Evolutionary conservation across 2,888 invertebrate species (phyloP).

Genomic region (Augiades crinisus): DNA sequence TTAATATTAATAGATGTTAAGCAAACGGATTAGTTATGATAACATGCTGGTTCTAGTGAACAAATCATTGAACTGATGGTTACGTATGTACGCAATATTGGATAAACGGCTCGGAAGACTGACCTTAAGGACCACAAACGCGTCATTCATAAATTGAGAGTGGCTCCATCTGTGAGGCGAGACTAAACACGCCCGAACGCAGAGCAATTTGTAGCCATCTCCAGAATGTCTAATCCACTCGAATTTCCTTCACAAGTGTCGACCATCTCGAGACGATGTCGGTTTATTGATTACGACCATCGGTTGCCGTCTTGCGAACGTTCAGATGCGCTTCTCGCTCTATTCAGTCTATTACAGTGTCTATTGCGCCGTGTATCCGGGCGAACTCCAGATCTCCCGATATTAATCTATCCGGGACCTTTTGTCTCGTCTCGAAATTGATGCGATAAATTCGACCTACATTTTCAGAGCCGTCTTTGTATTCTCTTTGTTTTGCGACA

Average conservation of each 20-base stretch:
- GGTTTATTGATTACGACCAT: slow-evolving; percentile 16
- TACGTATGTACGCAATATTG: neutral
- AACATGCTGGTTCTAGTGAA: no score
- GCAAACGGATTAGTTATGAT: no score
- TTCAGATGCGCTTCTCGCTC: neutral
- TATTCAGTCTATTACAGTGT: neutral
- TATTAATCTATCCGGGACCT: slow-evolving; percentile 18
- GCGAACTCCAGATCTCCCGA: slow-evolving; percentile 10
- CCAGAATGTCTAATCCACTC: slow-evolving; percentile 2
- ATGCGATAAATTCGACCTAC: slow-evolving; percentile 20
- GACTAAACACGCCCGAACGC: neutral
- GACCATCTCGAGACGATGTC: slow-evolving; percentile 3
- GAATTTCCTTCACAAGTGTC: slow-evolving; percentile 3
- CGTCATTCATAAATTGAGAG: neutral
- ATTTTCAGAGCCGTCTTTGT: slow-evolving; percentile 5
- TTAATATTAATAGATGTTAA: no score
- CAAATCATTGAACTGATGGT: neutral
- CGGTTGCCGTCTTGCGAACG: neutral
- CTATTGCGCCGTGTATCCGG: neutral
- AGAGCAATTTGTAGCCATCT: neutral
- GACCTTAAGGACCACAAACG: neutral
- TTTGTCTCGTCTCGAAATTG: slow-evolving; percentile 18
- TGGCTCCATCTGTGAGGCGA: neutral
- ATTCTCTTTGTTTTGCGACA: neutral
- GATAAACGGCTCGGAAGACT: neutral